Evolutionary conservation across 1,140 invertebrate species (phyloP), one percentile per base, ranked within the genome.

Genomic region (Rhyacophila brunnea): DNA sequence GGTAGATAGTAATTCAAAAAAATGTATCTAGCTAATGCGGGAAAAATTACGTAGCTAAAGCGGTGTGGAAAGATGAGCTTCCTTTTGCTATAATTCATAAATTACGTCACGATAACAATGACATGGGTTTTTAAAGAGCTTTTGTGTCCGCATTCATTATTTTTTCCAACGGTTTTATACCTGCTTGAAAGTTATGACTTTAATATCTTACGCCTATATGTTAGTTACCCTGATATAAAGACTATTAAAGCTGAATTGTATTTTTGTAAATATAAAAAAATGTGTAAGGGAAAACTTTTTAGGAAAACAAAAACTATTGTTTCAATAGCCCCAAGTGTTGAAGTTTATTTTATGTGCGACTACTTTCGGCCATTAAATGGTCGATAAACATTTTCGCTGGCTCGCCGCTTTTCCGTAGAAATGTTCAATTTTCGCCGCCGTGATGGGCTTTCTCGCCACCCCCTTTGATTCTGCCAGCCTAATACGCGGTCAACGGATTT

Each of bases 371-470:
- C 51, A 53, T 58, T 64, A 64, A 64, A 51, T 52, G 61, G 52
- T 40, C 56, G 56, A 64, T 64, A 64, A 64, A 64, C 56, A 59
- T 64, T 63, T 62, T 64, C 61, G 61, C 61, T 64, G 32, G 61
- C 56, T 59, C 61, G 35, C 40, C 54, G 56, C 48, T 64, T 64
- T 64, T 56, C 50, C 11, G 10, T 20, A n/a, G 43, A 32, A 46
- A 32, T 42, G 50, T 54, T 63, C 46, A 38, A 55, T 58, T 58
- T 51, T 58, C 45, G 45, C 38, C 55, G 56, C 38, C 55, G 56
- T 43, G 35, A 45, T 18, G 38, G 47, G 47, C 50, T 58, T 44
- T 50, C 40, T 15, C n/a, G 36, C 54, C 53, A 28, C 42, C 48
- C 49, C 44, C 28, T 20, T 54, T 54, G 45, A 47, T 48, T 57